Base-by-base conservation (phyloP, 1,140 invertebrate species). In the Grapholita molesta region DNA sequence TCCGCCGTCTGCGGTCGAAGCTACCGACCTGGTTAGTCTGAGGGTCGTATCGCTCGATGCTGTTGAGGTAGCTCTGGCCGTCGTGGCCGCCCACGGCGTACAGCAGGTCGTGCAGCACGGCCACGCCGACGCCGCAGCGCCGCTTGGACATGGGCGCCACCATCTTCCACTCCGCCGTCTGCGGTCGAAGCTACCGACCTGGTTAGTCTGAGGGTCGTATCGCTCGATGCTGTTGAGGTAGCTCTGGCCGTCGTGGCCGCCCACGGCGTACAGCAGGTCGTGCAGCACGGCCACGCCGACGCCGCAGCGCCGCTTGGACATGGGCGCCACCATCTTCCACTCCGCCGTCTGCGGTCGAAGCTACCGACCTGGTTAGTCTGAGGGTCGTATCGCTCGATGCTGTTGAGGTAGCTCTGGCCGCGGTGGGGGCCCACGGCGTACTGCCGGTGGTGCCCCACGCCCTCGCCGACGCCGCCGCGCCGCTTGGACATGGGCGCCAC, bases 391-490 rank as follows among this genome's bases (percentile, higher is more conserved):
- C 97, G 94, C 92, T 99, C 99, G 7, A 99, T 98, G 53, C 35
- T 42, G 97, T 98, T 4, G 98, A 97, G 75, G 99, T 99, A 2
- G 99, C 99, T 93, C 99, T 98, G 61, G 99, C 99, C 76, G 97
- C 98, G 99, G 99, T 99, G 99, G 4, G 99, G 99, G 55, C 97
- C 97, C 66, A 98, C 97, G 65, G 98, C 98, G 94, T 99, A 99
- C 18, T 99, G 90, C 25, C 99, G 98, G n/a, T n/a, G n/a, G n/a
- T n/a, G n/a, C n/a, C n/a, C n/a, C 92, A 99, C 98, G 30, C 97
- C 93, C 28, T 4, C 28, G 7, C 28, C 28, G 28, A 30, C 28
- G 28, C 28, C 28, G 28, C 28, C 3, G 28, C 28, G 28, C 3
- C 28, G 12, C 11, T 12, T 48, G 18, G 12, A 12, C 12, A 48